These are phyloP conservation scores for Amiota minor DNA, from an alignment of 2,888 invertebrate species.

Conservation along the genomic window DNA sequence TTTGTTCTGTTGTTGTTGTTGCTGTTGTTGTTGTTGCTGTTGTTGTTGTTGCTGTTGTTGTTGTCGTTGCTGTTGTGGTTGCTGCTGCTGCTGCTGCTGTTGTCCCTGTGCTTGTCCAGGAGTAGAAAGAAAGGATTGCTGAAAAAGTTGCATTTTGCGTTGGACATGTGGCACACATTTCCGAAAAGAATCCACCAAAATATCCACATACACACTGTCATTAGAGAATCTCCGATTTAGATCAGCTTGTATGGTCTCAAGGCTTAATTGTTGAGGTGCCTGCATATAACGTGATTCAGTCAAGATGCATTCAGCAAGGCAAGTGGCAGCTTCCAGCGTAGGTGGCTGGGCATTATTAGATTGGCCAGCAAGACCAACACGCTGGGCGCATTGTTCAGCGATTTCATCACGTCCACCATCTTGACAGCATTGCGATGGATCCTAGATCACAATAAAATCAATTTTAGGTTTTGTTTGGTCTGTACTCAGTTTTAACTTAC, in stretches of 20 bases:
- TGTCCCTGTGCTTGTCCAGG: conserved; percentile 34
- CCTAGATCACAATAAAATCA: conserved; percentile 48
- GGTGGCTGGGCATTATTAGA: conserved; percentile 47
- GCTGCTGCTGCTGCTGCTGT: conserved; percentile 38
- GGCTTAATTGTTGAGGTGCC: conserved; percentile 53
- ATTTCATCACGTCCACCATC: conserved; percentile 68
- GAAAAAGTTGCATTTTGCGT: conserved; percentile 54
- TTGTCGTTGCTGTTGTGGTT: conserved; percentile 33
- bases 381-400: conserved; percentile 63
- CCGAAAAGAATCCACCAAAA: conserved; percentile 62
- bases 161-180: conserved; percentile 65
- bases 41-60: conserved; percentile 35
- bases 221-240: conserved; percentile 60
- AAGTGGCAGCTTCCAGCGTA: conserved; percentile 63
- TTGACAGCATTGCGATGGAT: conserved; percentile 67
- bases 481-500: conserved; percentile 54
- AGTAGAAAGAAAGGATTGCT: conserved; percentile 41
- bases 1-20: conserved; percentile 41
- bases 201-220: conserved; percentile 62
- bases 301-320: conserved; percentile 71
- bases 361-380: conserved; percentile 56
- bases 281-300: conserved; percentile 63
- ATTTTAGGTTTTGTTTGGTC: not conserved
- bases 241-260: conserved; percentile 56
- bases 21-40: conserved; percentile 27